Evolutionary conservation across 2,113 vertebrate genomes (phyloP).

Genomic region (Siphamia tubifer): DNA sequence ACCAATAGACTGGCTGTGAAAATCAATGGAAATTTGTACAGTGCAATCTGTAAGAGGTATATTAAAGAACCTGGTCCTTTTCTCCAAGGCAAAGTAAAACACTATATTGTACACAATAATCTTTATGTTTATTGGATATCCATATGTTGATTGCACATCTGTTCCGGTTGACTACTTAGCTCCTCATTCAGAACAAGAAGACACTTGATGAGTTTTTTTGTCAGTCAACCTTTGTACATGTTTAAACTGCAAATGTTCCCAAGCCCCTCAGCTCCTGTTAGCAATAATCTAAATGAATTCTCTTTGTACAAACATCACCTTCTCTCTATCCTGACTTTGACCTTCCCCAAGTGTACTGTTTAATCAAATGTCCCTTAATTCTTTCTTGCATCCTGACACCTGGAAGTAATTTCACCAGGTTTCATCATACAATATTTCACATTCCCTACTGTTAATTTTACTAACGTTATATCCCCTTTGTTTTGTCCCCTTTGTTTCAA

Average conservation of each 20-base stretch:
- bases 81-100: not conserved
- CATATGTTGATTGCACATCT: not conserved
- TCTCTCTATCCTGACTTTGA: conserved; percentile 17
- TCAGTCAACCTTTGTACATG: not conserved
- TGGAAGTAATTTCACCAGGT: conserved; percentile 42
- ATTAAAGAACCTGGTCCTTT: not conserved
- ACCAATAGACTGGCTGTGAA: not conserved
- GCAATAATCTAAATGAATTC: not conserved
- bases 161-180: no score
- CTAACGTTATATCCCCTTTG: conserved; percentile 2
- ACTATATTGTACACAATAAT: not conserved
- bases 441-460: not conserved
- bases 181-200: not conserved
- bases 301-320: not conserved
- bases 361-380: conserved; percentile 33
- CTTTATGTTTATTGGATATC: not conserved
- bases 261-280: conserved; percentile 1
- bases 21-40: conserved; percentile 6
- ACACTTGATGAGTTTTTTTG: not conserved
- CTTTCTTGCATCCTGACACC: conserved; percentile 16
- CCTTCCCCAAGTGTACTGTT: conserved; percentile 37
- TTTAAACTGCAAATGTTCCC: not conserved
- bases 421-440: conserved; percentile 37
- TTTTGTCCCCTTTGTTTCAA: not conserved
- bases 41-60: not conserved